These are phyloP conservation scores for Morone chrysops DNA, from an alignment of 2,113 vertebrate species.

Conservation along the genomic window DNA sequence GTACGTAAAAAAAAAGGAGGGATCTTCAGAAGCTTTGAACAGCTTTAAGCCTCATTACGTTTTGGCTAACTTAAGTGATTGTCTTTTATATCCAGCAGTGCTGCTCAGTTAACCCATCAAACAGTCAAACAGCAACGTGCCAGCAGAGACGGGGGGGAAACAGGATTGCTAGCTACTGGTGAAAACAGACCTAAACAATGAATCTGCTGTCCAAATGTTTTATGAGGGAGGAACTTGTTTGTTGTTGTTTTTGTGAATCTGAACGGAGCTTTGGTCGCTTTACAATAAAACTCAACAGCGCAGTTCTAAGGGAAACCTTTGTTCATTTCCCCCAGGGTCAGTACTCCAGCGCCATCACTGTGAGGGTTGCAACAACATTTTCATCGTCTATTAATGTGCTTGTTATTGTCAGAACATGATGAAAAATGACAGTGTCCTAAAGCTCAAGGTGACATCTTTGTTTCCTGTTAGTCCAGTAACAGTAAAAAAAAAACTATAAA, in stretches of 20 bases:
- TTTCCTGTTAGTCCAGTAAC: background rate
- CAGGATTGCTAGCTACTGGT: background rate
- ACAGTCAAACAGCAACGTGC: background rate
- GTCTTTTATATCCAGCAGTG: background rate
- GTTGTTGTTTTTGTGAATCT: too few relatives aligned
- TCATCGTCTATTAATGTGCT: background rate
- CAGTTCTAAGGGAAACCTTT: background rate
- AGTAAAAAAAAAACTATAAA: too few relatives aligned
- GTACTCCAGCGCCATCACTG: background rate
- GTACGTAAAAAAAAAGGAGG: conserved; percentile 12
- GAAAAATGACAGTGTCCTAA: background rate
- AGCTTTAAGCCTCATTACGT: conserved; percentile 14
- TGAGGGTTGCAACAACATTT: background rate
- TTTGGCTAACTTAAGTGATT: background rate
- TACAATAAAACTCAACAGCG: background rate
- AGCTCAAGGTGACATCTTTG: background rate
- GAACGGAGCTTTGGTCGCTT: background rate
- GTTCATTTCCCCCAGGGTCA: background rate
- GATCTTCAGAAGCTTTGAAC: background rate
- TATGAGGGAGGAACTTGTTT: background rate
- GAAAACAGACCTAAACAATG: too few relatives aligned
- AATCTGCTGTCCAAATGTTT: background rate
- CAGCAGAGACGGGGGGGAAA: too few relatives aligned
- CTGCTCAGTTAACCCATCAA: background rate
- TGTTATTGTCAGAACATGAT: background rate